Evolutionary conservation across 1,140 invertebrate genomes (phyloP).

Genomic region (Babylonia areolata): DNA sequence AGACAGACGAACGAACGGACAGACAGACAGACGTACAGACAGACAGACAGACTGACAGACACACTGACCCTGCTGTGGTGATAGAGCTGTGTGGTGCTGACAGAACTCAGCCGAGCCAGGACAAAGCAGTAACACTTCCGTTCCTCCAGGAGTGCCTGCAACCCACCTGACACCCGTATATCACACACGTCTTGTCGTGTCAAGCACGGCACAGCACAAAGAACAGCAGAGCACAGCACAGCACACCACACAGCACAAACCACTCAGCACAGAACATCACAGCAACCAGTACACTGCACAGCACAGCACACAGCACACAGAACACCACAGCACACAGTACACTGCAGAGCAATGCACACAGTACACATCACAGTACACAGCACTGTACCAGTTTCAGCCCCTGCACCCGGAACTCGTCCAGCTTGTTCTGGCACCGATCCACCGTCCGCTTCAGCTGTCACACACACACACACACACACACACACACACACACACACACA

Average conservation of each 20-base stretch:
- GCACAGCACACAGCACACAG: no score
- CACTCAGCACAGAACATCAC: no score
- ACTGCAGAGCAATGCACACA: no score
- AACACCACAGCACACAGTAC: no score
- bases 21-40: not conserved
- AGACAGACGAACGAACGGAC: no score
- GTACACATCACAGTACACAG: no score
- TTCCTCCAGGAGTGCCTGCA: constrained; percentile 94
- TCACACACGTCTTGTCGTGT: not conserved
- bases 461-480: no score
- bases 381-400: constrained; percentile 62
- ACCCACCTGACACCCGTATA: not conserved
- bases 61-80: constrained; percentile 81
- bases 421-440: constrained; percentile 60
- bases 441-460: constrained; percentile 57
- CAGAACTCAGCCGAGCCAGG: constrained; percentile 90
- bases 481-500: no score
- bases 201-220: no score
- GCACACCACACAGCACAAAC: no score
- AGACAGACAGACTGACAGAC: not conserved
- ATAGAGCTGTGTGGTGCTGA: constrained; percentile 93
- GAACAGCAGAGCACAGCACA: no score
- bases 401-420: constrained; percentile 64
- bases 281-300: no score
- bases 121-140: constrained; percentile 94